Evolutionary conservation across 2,888 invertebrate genomes (phyloP), one percentile per base, ranked within the genome.

Genomic region (Meta bourneti): DNA sequence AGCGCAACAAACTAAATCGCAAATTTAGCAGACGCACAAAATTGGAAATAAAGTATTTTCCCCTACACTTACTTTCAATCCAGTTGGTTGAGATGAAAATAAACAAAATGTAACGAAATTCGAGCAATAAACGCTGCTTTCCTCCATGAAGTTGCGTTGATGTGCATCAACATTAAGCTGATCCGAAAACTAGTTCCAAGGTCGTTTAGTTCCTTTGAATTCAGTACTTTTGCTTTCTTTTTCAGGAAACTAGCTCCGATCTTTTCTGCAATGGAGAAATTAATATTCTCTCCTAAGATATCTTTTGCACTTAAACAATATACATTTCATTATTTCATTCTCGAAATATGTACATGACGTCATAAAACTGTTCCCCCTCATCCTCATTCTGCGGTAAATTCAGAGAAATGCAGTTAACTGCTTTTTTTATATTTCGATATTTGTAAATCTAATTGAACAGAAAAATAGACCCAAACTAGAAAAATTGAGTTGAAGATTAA

Each of bases 281-380:
- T 54, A 48, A 16, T 74, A 51, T 34, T 20, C 52, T 34, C n/a
- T 71, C 16, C 52, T n/a, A 11, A 49, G 51, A 87, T 70, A 52
- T 81, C 82, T 91, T 82, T 87, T 34, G 19, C 72, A 69, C 69
- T n/a, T 20, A 83, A 83, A 87, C 87, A 91, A 83, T 54, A 79
- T 83, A 78, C 71, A 87, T 72, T 91, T 87, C 87, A 87, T 83
- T 83, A 91, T 87, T 91, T 91, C 86, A 72, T 77, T 74, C 83
- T 78, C 78, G 91, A 91, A 91, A 88, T 91, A 91, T 91, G 86
- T 79, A 91, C 91, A 91, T 91, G 91, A 91, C 91, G 91, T 91
- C 91, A 91, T 86, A 82, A 61, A 78, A 82, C 70, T 74, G 79
- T 83, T 83, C 83, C 72, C 83, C 80, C 86, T 81, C 86, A 81